Percentiles rank a stretch among this genome's conserved stretches.
These are phyloP conservation scores for Protodeltote pygarga DNA, from an alignment of 2,888 invertebrate genomes.

Conservation along the genomic window DNA sequence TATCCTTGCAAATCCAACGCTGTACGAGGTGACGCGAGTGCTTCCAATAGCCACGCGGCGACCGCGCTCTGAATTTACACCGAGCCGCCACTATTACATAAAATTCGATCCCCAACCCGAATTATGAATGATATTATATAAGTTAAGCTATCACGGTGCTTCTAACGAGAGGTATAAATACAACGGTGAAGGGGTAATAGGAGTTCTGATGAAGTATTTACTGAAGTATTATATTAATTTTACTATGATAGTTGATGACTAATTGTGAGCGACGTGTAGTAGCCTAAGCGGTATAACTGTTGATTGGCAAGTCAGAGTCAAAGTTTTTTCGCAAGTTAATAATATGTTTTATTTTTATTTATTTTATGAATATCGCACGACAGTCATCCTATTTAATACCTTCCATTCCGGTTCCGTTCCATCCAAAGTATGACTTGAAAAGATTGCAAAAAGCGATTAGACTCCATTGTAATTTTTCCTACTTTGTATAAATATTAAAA, in stretches of 20 bases:
- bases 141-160: constrained; percentile 38
- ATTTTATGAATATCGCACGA: too few relatives aligned
- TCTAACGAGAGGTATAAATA: constrained; percentile 27
- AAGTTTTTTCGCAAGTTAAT: too few relatives aligned
- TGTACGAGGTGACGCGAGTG: constrained; percentile 60
- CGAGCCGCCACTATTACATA: constrained; percentile 66
- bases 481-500: too few relatives aligned
- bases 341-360: too few relatives aligned
- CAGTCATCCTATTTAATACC: too few relatives aligned
- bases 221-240: constrained; percentile 13
- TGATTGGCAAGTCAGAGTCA: too few relatives aligned
- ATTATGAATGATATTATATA: constrained; percentile 68
- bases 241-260: neutral
- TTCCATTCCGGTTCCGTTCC: too few relatives aligned
- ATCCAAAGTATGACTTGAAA: too few relatives aligned
- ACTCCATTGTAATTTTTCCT: too few relatives aligned
- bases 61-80: constrained; percentile 73
- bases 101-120: constrained; percentile 71
- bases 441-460: too few relatives aligned
- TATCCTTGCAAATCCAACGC: constrained; percentile 39
- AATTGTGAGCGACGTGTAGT: too few relatives aligned
- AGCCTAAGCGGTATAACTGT: too few relatives aligned
- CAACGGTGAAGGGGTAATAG: constrained; percentile 16
- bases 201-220: neutral
- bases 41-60: constrained; percentile 62